Conservation (phyloP, 92 coral and sea anemone genomes). For the Pocillopora grandis region DNA sequence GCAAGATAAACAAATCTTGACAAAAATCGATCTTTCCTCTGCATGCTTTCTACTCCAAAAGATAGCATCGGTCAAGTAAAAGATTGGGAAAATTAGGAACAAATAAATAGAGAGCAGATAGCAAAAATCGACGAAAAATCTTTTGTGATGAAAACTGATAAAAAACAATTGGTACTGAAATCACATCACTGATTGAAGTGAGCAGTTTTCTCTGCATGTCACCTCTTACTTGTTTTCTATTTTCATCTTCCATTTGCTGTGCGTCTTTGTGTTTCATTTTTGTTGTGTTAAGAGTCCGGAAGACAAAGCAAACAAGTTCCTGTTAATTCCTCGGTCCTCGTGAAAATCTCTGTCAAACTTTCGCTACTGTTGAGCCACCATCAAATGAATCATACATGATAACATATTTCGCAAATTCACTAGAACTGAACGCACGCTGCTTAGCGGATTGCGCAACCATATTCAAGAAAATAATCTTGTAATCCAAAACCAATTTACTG, state of each 20-base stretch:
- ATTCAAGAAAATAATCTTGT: background rate
- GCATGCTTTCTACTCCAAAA: background rate
- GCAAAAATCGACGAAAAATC: background rate
- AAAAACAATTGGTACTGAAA: background rate
- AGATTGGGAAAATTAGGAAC: too few species aligned
- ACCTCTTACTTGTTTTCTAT: background rate
- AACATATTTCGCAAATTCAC: too few species aligned
- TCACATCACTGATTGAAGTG: background rate
- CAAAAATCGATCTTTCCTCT: background rate
- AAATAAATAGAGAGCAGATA: too few species aligned
- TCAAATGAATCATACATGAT: too few species aligned
- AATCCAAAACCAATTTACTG: conserved; percentile 1
- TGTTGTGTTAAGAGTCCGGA: conserved; percentile 14
- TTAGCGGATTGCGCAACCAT: conserved; percentile 19
- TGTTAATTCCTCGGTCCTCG: background rate
- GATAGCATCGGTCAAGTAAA: too few species aligned
- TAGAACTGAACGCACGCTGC: too few species aligned
- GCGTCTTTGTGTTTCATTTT: background rate
- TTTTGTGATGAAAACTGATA: background rate
- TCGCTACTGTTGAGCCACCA: background rate
- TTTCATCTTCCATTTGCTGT: background rate
- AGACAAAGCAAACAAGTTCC: conserved; percentile 32
- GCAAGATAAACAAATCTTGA: background rate
- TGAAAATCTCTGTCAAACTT: background rate
- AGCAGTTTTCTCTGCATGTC: background rate